Evolutionary conservation across 2,888 invertebrate genomes (phyloP).

Genomic region (Chymomyza procnemis): DNA sequence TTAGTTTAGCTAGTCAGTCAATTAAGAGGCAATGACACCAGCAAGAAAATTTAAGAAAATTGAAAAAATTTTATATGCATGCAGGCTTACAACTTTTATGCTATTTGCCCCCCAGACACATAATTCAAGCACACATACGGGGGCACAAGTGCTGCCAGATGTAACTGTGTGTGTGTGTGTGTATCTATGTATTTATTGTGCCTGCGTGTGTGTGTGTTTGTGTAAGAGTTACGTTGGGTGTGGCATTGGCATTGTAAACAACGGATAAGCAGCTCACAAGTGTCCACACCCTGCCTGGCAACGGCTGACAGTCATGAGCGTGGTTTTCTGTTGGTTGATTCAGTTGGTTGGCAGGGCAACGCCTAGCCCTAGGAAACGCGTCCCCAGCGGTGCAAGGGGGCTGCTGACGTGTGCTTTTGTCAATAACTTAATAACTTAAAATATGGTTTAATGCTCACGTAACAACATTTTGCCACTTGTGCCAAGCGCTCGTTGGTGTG

Average conservation of each 20-base stretch:
- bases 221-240: constrained; percentile 38
- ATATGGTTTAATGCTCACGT: constrained; percentile 71
- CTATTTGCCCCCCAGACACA: constrained; percentile 43
- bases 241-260: constrained; percentile 68
- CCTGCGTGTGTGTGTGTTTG: neutral
- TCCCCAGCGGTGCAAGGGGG: constrained; percentile 39
- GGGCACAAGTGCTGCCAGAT: neutral
- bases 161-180: constrained; percentile 15
- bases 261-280: constrained; percentile 68
- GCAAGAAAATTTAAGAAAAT: constrained; percentile 39
- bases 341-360: neutral
- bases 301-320: constrained; percentile 37
- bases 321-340: neutral
- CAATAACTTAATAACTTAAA: constrained; percentile 75
- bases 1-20: neutral
- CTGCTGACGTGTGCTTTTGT: constrained; percentile 62
- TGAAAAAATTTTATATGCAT: constrained; percentile 53
- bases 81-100: constrained; percentile 56
- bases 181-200: constrained; percentile 24
- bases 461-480: constrained; percentile 72
- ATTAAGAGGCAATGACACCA: constrained; percentile 3
- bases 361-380: constrained; percentile 6
- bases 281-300: constrained; percentile 50
- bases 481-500: constrained; percentile 47
- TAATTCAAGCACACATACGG: constrained; percentile 39